A percentile compares a stretch with the other conserved stretches of the same genome.
Evolutionary conservation across 2,113 vertebrate genomes (phyloP).

Genomic region (Sporophila hypoxantha): DNA sequence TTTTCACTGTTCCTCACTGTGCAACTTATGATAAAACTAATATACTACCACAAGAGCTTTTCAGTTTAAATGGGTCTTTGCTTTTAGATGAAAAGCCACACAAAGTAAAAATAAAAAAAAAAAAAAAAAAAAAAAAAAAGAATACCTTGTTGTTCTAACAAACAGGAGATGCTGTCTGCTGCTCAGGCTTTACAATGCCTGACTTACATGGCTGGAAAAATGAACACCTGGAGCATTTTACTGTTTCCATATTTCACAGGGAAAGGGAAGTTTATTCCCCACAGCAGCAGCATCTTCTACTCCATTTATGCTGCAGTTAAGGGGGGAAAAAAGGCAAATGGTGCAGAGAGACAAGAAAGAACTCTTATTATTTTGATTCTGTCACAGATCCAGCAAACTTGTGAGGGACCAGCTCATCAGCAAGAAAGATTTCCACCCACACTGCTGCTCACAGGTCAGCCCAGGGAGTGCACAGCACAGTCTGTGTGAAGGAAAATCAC

Average conservation of each 20-base stretch:
- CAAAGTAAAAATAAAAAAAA: neutral
- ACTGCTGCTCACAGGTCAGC: neutral
- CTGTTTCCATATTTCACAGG: neutral
- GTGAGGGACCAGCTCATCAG: neutral
- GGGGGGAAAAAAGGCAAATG: neutral
- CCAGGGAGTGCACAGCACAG: fast-evolving
- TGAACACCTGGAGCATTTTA: neutral
- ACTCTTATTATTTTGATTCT: neutral
- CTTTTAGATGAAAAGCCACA: neutral
- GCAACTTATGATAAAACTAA: neutral
- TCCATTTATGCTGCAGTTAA: neutral
- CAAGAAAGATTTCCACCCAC: neutral
- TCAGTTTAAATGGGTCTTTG: neutral
- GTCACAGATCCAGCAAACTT: neutral
- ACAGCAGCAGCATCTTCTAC: neutral
- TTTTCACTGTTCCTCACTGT: neutral
- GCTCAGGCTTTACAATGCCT: neutral
- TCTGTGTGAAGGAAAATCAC: neutral
- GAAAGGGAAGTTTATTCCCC: neutral
- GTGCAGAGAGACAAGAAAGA: neutral
- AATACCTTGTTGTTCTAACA: neutral
- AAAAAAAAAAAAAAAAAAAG: neutral
- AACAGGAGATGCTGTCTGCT: neutral
- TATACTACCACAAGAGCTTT: neutral
- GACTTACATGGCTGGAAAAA: neutral